Conservation (phyloP, 2,113 vertebrate species). For the Prochilodus magdalenae region DNA sequence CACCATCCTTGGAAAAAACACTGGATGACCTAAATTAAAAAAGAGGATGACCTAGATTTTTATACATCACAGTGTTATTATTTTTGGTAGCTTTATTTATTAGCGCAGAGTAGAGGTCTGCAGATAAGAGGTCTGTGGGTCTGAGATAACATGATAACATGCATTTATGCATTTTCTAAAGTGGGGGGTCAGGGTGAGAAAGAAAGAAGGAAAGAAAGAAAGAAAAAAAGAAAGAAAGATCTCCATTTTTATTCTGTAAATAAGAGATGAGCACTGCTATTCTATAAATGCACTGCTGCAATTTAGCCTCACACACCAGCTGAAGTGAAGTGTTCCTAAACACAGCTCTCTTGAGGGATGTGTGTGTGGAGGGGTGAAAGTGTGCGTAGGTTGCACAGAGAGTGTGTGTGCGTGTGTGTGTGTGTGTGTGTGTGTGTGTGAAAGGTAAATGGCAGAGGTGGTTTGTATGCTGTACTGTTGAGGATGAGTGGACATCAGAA, state of each 20-base stretch:
- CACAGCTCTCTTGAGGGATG: slow-evolving; percentile 20
- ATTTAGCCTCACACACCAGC: slow-evolving; percentile 26
- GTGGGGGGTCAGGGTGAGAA: slow-evolving; percentile 8
- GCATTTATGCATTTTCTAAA: background rate
- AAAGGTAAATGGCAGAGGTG: slow-evolving; percentile 35
- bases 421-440: slow-evolving; percentile 13
- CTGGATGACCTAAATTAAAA: slow-evolving; percentile 6
- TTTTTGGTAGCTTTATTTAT: slow-evolving; percentile 26
- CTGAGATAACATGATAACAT: background rate
- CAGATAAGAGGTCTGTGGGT: too few species aligned
- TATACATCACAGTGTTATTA: background rate
- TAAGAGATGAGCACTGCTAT: slow-evolving; percentile 14
- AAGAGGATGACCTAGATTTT: slow-evolving; percentile 51
- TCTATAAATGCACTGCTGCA: slow-evolving; percentile 35
- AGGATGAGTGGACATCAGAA: background rate
- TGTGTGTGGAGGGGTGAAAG: background rate
- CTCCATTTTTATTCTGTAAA: too few species aligned
- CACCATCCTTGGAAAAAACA: slow-evolving; percentile 16
- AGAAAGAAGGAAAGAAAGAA: background rate
- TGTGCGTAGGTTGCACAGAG: background rate
- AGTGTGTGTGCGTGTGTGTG: slow-evolving; percentile 3
- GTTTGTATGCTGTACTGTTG: slow-evolving; percentile 31
- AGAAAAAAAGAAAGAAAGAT: background rate
- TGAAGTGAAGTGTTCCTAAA: slow-evolving; percentile 38
- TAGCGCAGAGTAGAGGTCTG: slow-evolving; percentile 15